phyloP scores from a whole-genome alignment of 1,140 invertebrate species.

The Caenorhabditis brenneri region DNA sequence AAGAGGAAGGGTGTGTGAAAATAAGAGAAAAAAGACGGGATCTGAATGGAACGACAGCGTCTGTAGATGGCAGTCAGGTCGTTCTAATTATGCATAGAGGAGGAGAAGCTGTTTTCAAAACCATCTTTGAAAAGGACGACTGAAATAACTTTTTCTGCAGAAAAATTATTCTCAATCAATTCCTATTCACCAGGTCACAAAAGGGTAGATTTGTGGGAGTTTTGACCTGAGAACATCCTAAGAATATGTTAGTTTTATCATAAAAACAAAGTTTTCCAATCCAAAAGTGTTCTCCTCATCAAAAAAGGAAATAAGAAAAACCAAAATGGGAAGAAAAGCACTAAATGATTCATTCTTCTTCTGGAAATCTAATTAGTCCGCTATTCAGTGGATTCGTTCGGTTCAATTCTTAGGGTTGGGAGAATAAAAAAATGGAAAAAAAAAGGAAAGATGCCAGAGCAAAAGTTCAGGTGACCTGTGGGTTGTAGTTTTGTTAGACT shows the following conservation, averaged over 20 bases:
- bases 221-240: too few species aligned
- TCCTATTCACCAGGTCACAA: too few species aligned
- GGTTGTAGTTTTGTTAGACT: constrained; percentile 7
- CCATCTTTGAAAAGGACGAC: too few species aligned
- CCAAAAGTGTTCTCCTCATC: too few species aligned
- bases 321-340: neutral
- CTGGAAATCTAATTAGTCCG: neutral
- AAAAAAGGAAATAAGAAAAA: neutral
- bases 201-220: too few species aligned
- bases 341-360: neutral
- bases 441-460: neutral
- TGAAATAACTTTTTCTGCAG: too few species aligned
- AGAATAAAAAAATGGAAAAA: neutral
- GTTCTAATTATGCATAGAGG: constrained; percentile 37
- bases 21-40: neutral
- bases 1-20: neutral
- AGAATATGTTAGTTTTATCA: too few species aligned
- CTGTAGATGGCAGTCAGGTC: constrained; percentile 14
- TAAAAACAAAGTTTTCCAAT: too few species aligned
- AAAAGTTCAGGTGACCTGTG: neutral
- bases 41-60: neutral
- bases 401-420: too few species aligned
- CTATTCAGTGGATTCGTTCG: neutral
- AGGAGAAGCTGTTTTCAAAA: too few species aligned
- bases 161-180: too few species aligned